phyloP scores from a whole-genome alignment of 2,113 vertebrate genomes.

The Atrichornis clamosus region DNA sequence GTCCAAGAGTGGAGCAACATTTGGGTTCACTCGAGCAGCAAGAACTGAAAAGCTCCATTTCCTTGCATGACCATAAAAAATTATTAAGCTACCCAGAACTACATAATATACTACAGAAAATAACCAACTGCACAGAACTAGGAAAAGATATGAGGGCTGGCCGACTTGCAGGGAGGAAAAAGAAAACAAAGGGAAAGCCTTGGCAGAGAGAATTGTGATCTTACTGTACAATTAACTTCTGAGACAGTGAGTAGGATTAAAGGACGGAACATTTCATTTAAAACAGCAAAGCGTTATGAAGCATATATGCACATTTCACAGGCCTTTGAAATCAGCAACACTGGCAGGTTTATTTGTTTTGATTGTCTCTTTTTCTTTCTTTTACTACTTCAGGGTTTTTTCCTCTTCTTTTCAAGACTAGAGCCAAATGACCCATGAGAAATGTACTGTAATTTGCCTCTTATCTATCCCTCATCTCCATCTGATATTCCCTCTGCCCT shows the following conservation, averaged over 20 bases:
- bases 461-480: slow-evolving; percentile 64
- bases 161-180: not conserved
- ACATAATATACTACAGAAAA: not conserved
- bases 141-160: not conserved
- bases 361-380: slow-evolving; percentile 38
- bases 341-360: slow-evolving; percentile 67
- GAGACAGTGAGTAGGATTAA: slow-evolving; percentile 36
- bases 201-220: slow-evolving; percentile 31
- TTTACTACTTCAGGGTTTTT: slow-evolving; percentile 34
- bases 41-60: not conserved
- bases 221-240: slow-evolving; percentile 41
- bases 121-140: not conserved
- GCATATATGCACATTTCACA: slow-evolving; percentile 15
- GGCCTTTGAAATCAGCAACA: slow-evolving; percentile 47
- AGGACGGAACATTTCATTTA: slow-evolving; percentile 26
- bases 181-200: slow-evolving; percentile 25
- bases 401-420: slow-evolving; percentile 40
- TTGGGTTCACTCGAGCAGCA: not conserved
- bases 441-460: slow-evolving; percentile 57
- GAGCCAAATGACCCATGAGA: slow-evolving; percentile 67
- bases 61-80: not conserved
- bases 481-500: slow-evolving; percentile 67
- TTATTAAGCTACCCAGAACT: not conserved
- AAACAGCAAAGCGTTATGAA: not conserved
- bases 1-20: not conserved